Evolutionary conservation across 2,888 invertebrate species (phyloP), one percentile per base, ranked within the genome.

Genomic region (Lutraria lutraria): DNA sequence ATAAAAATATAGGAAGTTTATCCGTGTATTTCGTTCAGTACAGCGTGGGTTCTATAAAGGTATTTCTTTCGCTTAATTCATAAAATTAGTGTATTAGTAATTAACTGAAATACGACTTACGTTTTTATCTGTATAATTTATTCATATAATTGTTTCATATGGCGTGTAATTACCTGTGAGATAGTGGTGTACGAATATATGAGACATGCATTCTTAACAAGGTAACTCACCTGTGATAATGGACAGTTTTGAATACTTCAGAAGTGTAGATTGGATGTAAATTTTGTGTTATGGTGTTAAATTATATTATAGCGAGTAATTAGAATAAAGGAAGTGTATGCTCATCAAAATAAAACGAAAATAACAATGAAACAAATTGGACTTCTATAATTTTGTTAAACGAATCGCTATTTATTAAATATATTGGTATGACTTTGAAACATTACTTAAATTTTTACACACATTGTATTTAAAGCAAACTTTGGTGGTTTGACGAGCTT

Each of bases 261-360:
- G 15, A 56, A 8, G 25, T 25, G 12, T 68, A 68, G 25, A 68
- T 25, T 68, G 63, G 63, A 68, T n/a, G 63, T 68, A 68, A 21
- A n/a, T n/a, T n/a, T 4, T 68, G n/a, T 68, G 63, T 43, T 43
- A 43, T 68, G 63, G 25, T 68, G n/a, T 68, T 68, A 8, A 68
- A 68, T 25, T 4, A n/a, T n/a, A 63, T 13, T 68, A 68, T 8
- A 68, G n/a, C 8, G 63, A 25, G 13, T 25, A 25, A n/a, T n/a
- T 63, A 63, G 8, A n/a, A 63, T n/a, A 63, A n/a, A 68, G 63
- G 63, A 68, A 68, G 63, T 25, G 63, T 68, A 68, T 68, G 25
- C 0, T 56, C 12, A n/a, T 4, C 25, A n/a, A 68, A 68, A 68
- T 10, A 4, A n/a, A 25, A 68, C 25, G n/a, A 25, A 25, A 60